Percentiles rank a stretch among this genome's conserved stretches.
These are phyloP conservation scores for Oenanthe oenanthe DNA, from an alignment of 2,113 vertebrate species.

Conservation along the genomic window DNA sequence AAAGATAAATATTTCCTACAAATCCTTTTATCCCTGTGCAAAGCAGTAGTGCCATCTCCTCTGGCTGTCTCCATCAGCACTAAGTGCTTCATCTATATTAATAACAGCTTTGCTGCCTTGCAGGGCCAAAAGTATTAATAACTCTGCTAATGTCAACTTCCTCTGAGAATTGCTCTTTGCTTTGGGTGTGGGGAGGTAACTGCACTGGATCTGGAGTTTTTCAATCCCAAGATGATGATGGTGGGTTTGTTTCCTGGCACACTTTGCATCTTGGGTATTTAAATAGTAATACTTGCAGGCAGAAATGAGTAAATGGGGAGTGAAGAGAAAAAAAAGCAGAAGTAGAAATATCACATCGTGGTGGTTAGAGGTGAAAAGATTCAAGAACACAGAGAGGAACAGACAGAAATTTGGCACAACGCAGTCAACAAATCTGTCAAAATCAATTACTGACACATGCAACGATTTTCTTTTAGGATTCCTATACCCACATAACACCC, in stretches of 20 bases:
- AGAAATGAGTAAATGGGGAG: background rate
- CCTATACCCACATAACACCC: background rate
- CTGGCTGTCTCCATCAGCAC: background rate
- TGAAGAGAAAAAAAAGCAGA: background rate
- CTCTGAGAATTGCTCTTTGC: background rate
- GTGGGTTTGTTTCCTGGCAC: background rate
- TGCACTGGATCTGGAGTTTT: background rate
- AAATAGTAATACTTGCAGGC: background rate
- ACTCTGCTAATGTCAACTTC: background rate
- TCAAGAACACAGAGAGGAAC: fast-evolving
- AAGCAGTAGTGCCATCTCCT: background rate
- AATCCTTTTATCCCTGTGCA: background rate
- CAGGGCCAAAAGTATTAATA: background rate
- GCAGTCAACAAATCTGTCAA: background rate
- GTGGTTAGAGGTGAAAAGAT: background rate
- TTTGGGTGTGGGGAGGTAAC: background rate
- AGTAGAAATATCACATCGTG: background rate
- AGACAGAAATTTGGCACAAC: background rate
- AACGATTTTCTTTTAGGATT: background rate
- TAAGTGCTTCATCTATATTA: background rate
- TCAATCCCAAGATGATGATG: background rate
- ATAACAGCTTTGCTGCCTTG: background rate
- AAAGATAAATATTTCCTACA: background rate
- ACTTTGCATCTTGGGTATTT: background rate
- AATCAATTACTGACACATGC: background rate